Base-by-base conservation (phyloP, 2,113 vertebrate genomes). In the Chaetorhynchus papuensis region DNA sequence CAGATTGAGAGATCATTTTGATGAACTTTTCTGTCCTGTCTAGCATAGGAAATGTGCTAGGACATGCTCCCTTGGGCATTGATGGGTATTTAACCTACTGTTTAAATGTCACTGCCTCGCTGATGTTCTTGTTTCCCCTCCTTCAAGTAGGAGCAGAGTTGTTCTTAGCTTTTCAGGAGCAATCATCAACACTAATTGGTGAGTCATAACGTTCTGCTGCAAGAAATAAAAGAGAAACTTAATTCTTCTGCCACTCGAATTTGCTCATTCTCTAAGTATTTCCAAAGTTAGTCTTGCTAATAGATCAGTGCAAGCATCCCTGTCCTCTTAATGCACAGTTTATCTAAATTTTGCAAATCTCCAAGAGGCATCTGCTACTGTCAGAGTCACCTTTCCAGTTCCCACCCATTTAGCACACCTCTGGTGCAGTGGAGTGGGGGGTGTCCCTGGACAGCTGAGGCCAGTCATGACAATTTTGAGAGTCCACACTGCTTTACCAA, bases 71-170 rank as follows among this genome's bases (percentile, higher is more conserved):
- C 21, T 77, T 59, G 50, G n/a, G 50, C 69, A 60, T 9, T 78
- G 52, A 45, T 52, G 8, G 23, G 13, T 92, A 39, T 95, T 88
- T 89, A 96, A 93, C 35, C 27, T 89, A 21, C 26, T 87, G 19
- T 81, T 96, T 92, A 89, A 91, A 84, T 90, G 83, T 69, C 92
- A 68, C 7, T 93, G 74, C 52, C 86, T 83, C 23, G 33, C 57
- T 89, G 56, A 90, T 72, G 19, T 45, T 59, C 52, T 65, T 77
- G 65, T 42, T 94, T 94, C 72, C 28, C 11, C 8, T 14, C 6
- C 11, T 61, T 76, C 61, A 89, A 18, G 18, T 12, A 71, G 41
- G 71, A 82, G 15, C 37, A 77, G 85, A 64, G 7, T 64, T 74
- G 47, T 57, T 85, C 52, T 70, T 76, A 72, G 31, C 37, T 59